A percentile compares a stretch with the other conserved stretches of the same genome.
Evolutionary conservation across 2,113 vertebrate genomes (phyloP).

Genomic region (Limnothrissa miodon): DNA sequence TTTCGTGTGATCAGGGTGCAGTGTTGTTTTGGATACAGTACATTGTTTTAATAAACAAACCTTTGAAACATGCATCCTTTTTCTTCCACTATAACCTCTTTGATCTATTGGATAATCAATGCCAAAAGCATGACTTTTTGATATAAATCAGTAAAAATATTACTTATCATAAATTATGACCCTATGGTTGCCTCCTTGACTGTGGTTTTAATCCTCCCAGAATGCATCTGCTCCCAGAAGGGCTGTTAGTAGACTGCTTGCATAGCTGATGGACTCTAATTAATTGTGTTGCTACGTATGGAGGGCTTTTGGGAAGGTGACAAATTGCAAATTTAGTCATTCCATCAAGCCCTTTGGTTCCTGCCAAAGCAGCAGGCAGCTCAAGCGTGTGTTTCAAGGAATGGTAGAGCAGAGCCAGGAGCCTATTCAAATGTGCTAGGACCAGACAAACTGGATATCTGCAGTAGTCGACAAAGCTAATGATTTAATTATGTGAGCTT

Average conservation of each 20-base stretch:
- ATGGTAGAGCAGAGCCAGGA: not conserved
- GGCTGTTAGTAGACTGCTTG: not conserved
- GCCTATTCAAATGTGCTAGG: constrained; percentile 10
- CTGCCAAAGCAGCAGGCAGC: not conserved
- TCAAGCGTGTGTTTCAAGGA: not conserved
- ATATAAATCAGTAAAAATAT: not conserved
- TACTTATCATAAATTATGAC: constrained; percentile 12
- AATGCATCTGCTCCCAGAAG: not conserved
- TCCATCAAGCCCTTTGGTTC: not conserved
- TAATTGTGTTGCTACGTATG: constrained; percentile 14
- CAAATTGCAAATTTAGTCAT: constrained; percentile 21
- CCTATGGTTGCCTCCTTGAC: not conserved
- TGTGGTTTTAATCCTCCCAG: not conserved
- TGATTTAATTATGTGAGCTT: constrained; percentile 19
- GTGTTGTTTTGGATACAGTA: not conserved
- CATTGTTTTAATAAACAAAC: not conserved
- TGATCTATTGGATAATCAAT: not conserved
- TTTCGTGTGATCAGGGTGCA: not conserved
- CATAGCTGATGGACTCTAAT: constrained; percentile 16
- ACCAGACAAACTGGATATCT: constrained; percentile 13
- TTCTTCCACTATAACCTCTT: not conserved
- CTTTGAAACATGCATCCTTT: not conserved
- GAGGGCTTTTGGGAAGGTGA: constrained; percentile 5
- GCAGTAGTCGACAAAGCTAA: constrained; percentile 13
- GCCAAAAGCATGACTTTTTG: not conserved